Conservation (phyloP, 2,888 invertebrate genomes). For the Hanleya hanleyi region DNA sequence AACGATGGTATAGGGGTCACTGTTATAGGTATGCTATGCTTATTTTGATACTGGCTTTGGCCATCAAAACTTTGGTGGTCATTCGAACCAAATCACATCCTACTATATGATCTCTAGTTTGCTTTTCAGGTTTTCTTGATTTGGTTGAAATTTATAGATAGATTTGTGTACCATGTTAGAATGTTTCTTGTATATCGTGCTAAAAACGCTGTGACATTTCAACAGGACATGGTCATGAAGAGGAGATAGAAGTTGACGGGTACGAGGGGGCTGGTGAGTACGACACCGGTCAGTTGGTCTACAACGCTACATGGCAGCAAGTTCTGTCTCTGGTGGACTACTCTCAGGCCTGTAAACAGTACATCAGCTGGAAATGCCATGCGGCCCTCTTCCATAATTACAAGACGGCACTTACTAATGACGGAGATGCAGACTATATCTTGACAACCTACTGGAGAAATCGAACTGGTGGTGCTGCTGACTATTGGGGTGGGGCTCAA, state of each 20-base stretch:
- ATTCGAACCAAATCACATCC: too few species aligned
- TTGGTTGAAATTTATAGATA: neutral
- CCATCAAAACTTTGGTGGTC: too few species aligned
- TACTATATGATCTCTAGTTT: too few species aligned
- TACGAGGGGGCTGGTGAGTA: slow-evolving; percentile 64
- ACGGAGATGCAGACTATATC: neutral
- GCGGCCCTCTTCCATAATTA: slow-evolving; percentile 63
- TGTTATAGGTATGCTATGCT: slow-evolving; percentile 51
- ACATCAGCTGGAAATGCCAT: slow-evolving; percentile 64
- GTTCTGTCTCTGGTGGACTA: slow-evolving; percentile 57
- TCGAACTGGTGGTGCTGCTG: slow-evolving; percentile 43
- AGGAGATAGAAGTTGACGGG: slow-evolving; percentile 49
- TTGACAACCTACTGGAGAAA: slow-evolving; percentile 60
- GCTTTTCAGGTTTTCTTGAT: too few species aligned
- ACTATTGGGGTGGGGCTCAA: slow-evolving; percentile 62
- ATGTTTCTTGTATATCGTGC: too few species aligned
- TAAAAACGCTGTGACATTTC: too few species aligned
- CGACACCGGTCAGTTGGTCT: slow-evolving; percentile 36
- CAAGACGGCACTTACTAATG: slow-evolving; percentile 20
- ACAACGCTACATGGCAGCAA: slow-evolving; percentile 43
- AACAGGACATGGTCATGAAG: slow-evolving; percentile 58
- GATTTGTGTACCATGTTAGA: neutral
- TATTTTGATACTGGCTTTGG: too few species aligned
- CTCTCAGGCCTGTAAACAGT: slow-evolving; percentile 62
- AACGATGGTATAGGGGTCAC: slow-evolving; percentile 57